phyloP scores from a whole-genome alignment of 2,888 invertebrate species.

The Scaptomyza reducta region DNA sequence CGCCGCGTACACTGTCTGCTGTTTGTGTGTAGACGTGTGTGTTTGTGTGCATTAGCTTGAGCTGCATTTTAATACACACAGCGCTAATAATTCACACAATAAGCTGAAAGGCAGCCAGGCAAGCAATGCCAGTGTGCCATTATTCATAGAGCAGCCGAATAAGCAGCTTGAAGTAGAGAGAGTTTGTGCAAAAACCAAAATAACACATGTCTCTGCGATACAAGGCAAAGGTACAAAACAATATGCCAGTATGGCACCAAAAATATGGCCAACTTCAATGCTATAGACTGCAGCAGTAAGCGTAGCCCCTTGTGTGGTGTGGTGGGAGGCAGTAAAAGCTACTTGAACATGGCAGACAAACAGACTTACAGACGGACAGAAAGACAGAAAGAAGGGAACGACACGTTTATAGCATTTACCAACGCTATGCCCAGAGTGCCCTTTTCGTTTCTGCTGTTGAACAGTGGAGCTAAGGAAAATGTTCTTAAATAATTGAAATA shows the following conservation, averaged over 20 bases:
- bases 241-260: slow-evolving; percentile 17
- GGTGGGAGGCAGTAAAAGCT: neutral
- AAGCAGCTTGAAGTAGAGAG: slow-evolving; percentile 8
- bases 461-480: neutral
- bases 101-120: slow-evolving; percentile 53
- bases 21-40: neutral
- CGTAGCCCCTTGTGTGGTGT: neutral
- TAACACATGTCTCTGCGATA: slow-evolving; percentile 51
- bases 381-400: slow-evolving; percentile 19
- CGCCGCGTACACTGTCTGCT: slow-evolving; percentile 46
- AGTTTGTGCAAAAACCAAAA: slow-evolving; percentile 20
- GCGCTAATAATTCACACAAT: slow-evolving; percentile 76
- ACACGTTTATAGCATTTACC: slow-evolving; percentile 77
- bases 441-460: slow-evolving; percentile 62
- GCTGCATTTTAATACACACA: slow-evolving; percentile 78
- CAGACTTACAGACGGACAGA: neutral
- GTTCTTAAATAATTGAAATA: neutral
- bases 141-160: slow-evolving; percentile 66
- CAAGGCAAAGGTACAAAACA: slow-evolving; percentile 43
- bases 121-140: slow-evolving; percentile 50
- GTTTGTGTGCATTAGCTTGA: slow-evolving; percentile 65
- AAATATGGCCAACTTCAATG: slow-evolving; percentile 60
- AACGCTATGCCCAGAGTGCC: slow-evolving; percentile 69
- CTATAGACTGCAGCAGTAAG: slow-evolving; percentile 10
- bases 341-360: neutral